phyloP scores from a whole-genome alignment of 2,888 invertebrate genomes.

The Platynereis dumerilii region DNA sequence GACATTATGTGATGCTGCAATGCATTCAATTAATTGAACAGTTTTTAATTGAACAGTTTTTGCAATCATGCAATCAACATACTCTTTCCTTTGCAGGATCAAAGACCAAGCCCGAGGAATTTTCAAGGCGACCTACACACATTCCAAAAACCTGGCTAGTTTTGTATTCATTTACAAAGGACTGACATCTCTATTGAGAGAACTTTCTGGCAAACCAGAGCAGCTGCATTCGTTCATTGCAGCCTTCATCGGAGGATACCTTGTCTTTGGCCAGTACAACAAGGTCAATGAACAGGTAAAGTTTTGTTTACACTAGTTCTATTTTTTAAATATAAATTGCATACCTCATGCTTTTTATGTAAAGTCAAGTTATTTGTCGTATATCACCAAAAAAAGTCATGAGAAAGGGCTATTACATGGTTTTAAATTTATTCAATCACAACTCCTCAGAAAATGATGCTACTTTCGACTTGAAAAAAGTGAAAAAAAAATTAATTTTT shows the following conservation, averaged over 20 bases:
- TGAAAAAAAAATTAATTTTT: too few species aligned
- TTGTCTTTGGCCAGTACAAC: constrained; percentile 65
- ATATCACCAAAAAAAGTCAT: too few species aligned
- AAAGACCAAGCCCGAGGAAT: constrained; percentile 60
- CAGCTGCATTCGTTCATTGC: constrained; percentile 61
- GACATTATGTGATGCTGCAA: not conserved
- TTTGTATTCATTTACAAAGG: constrained; percentile 65
- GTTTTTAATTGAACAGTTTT: not conserved
- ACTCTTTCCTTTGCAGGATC: constrained; percentile 40
- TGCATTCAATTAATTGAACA: not conserved
- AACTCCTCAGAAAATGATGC: too few species aligned
- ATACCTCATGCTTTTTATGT: too few species aligned
- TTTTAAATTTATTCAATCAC: too few species aligned
- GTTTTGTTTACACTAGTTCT: too few species aligned
- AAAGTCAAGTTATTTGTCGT: too few species aligned
- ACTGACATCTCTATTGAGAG: constrained; percentile 48
- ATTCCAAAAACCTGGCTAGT: constrained; percentile 64
- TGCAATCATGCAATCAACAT: not conserved
- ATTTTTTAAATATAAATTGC: too few species aligned
- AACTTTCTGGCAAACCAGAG: constrained; percentile 45
- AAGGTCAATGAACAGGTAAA: constrained; percentile 66
- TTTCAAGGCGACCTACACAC: constrained; percentile 63
- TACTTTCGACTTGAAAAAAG: too few species aligned
- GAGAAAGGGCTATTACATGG: too few species aligned
- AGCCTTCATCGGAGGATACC: constrained; percentile 64